A percentile compares a stretch with the other conserved stretches of the same genome.
Evolutionary conservation across 2,113 vertebrate species (phyloP).

Genomic region (Thamnaconus septentrionalis): DNA sequence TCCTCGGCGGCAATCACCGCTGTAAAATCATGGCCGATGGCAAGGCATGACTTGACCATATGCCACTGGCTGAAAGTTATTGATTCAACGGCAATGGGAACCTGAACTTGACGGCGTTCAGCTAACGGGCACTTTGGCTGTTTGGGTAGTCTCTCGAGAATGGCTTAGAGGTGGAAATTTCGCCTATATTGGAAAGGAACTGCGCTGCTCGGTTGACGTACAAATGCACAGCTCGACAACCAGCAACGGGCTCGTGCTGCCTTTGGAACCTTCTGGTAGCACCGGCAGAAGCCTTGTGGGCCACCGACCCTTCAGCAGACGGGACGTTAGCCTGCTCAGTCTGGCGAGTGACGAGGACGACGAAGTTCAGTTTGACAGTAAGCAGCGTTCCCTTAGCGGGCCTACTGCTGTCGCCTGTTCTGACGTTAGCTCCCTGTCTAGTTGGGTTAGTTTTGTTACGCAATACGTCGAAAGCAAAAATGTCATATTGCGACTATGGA

Average conservation of each 20-base stretch:
- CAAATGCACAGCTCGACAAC: constrained; percentile 44
- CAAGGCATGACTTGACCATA: neutral
- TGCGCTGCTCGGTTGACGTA: neutral
- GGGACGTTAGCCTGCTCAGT: constrained; percentile 31
- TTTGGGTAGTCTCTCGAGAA: too few relatives aligned
- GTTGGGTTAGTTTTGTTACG: too few relatives aligned
- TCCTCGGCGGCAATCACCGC: neutral
- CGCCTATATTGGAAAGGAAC: neutral
- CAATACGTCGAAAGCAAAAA: too few relatives aligned
- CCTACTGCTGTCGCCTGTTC: too few relatives aligned
- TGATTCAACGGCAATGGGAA: too few relatives aligned
- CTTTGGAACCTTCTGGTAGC: constrained; percentile 65
- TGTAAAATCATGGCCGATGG: constrained; percentile 28
- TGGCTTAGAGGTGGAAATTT: neutral
- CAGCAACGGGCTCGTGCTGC: constrained; percentile 9
- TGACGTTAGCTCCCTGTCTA: too few relatives aligned
- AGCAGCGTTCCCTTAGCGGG: constrained; percentile 33
- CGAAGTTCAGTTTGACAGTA: constrained; percentile 78
- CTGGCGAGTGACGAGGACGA: constrained; percentile 66
- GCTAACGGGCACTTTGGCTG: too few relatives aligned
- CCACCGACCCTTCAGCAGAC: constrained; percentile 5
- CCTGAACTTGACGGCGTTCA: too few relatives aligned
- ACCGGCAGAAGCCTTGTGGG: constrained; percentile 30
- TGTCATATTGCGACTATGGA: too few relatives aligned
- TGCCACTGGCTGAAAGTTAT: neutral